phyloP scores from a whole-genome alignment of 2,797 vertebrate genomes.

The Cuniculus paca region DNA sequence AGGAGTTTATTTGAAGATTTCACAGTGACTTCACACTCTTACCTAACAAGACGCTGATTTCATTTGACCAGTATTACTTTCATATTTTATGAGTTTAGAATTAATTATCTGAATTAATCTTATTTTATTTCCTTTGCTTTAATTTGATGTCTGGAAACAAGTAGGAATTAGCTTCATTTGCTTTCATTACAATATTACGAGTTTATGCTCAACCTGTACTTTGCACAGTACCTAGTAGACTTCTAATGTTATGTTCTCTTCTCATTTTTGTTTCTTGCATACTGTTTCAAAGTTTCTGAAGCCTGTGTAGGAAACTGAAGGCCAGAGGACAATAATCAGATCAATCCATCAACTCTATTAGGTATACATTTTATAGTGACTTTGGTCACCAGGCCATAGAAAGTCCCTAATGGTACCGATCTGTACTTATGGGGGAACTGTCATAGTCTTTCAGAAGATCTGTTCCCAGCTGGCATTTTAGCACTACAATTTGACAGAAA shows the following conservation, averaged over 20 bases:
- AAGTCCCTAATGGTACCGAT: neutral
- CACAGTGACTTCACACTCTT: neutral
- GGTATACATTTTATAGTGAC: neutral
- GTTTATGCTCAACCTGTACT: neutral
- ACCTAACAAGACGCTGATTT: neutral
- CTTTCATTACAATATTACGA: neutral
- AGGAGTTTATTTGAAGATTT: neutral
- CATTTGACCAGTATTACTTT: neutral
- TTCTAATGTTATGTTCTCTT: neutral
- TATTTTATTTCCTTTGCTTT: too few species aligned
- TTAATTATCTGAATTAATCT: neutral
- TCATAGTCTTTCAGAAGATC: neutral
- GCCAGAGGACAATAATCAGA: neutral
- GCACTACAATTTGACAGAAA: slow-evolving; percentile 29
- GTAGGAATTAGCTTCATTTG: neutral
- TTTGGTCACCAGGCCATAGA: neutral
- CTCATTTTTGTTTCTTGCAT: neutral
- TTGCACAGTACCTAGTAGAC: neutral
- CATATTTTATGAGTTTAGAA: neutral
- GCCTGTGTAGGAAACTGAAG: neutral
- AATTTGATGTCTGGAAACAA: neutral
- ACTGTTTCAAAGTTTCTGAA: slow-evolving; percentile 27
- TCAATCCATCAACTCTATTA: neutral
- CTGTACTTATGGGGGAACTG: neutral
- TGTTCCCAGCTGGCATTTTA: neutral